Conservation (phyloP, 2,113 vertebrate species). For the Oxygymnocypris stewartii region DNA sequence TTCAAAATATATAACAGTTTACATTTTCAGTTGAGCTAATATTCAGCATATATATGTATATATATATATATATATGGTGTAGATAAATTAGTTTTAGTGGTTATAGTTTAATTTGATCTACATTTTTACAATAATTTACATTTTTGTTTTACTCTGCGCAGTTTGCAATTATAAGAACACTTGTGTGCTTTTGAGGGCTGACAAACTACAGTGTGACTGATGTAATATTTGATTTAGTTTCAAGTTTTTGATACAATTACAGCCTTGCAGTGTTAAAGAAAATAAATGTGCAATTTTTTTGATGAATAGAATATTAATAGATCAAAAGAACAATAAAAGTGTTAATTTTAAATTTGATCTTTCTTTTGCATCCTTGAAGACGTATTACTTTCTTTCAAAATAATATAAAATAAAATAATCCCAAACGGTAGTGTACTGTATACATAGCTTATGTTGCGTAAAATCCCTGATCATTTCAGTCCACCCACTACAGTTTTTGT, state of each 20-base stretch:
- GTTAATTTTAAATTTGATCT: not conserved
- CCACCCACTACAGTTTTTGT: not conserved
- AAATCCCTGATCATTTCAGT: not conserved
- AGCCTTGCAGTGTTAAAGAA: too few species aligned
- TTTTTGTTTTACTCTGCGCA: too few species aligned
- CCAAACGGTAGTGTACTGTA: not conserved
- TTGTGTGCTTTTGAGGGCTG: too few species aligned
- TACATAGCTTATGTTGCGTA: not conserved
- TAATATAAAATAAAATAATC: not conserved
- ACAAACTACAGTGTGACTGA: too few species aligned
- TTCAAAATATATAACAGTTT: not conserved
- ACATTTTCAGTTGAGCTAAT: not conserved
- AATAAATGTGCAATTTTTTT: too few species aligned
- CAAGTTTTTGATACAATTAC: too few species aligned
- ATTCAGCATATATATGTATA: not conserved
- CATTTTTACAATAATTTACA: not conserved
- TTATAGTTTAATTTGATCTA: not conserved
- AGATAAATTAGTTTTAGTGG: not conserved
- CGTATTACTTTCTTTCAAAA: not conserved
- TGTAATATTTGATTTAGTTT: too few species aligned
- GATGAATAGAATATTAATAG: too few species aligned
- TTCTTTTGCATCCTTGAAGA: not conserved
- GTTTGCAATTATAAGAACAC: too few species aligned
- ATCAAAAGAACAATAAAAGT: too few species aligned
- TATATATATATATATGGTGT: not conserved